phyloP scores from a whole-genome alignment of 2,888 invertebrate genomes.

The Smittia sp. region DNA sequence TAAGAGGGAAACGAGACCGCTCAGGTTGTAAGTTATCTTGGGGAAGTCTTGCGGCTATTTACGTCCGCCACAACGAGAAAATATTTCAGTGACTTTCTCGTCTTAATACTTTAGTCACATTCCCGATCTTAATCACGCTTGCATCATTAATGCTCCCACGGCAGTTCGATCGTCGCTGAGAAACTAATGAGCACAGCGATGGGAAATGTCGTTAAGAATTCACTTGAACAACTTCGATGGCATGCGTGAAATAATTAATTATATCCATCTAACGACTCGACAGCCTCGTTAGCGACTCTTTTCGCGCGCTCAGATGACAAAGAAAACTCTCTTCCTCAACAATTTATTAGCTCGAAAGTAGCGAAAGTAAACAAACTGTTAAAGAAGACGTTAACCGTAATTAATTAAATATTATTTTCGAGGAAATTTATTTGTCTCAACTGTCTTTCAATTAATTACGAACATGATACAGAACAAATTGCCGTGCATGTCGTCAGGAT shows the following conservation, averaged over 20 bases:
- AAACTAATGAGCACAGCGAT: too few relatives aligned
- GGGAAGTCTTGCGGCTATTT: too few relatives aligned
- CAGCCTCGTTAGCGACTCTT: not conserved
- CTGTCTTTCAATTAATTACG: slow-evolving; percentile 14
- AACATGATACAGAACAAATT: slow-evolving; percentile 12
- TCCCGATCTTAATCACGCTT: too few relatives aligned
- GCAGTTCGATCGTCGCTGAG: too few relatives aligned
- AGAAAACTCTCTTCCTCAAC: slow-evolving; percentile 12
- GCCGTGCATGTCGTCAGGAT: slow-evolving; percentile 3
- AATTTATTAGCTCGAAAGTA: slow-evolving; percentile 19
- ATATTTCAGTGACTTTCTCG: too few relatives aligned
- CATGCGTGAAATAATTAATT: slow-evolving; percentile 37
- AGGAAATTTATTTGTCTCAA: slow-evolving; percentile 35
- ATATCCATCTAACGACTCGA: slow-evolving; percentile 18
- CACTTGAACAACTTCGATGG: too few relatives aligned
- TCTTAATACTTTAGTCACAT: too few relatives aligned
- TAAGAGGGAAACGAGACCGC: too few relatives aligned
- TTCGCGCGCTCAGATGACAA: slow-evolving; percentile 26
- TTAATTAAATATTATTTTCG: slow-evolving; percentile 20
- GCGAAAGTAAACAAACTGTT: slow-evolving; percentile 32
- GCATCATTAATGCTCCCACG: too few relatives aligned
- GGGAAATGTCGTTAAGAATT: too few relatives aligned
- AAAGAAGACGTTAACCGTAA: slow-evolving; percentile 26
- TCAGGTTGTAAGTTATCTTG: too few relatives aligned
- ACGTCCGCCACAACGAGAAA: too few relatives aligned